phyloP scores from a whole-genome alignment of 2,797 vertebrate genomes.

The Malurus splendens region DNA sequence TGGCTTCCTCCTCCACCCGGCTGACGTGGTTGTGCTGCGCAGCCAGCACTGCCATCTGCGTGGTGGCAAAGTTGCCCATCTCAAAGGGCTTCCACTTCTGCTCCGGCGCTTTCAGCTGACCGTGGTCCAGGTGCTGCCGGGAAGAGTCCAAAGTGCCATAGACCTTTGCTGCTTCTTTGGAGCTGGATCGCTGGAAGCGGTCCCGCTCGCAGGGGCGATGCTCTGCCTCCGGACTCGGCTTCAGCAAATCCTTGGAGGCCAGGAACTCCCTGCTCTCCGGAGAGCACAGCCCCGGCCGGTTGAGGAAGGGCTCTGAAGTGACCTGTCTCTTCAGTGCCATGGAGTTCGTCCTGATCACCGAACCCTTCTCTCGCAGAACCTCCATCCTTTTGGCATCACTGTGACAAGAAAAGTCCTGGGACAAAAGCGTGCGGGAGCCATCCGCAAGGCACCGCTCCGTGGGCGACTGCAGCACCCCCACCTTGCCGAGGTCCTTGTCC shows the following conservation, averaged over 20 bases:
- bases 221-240: constrained; percentile 73
- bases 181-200: constrained; percentile 57
- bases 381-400: constrained; percentile 73
- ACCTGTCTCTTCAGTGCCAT: constrained; percentile 77
- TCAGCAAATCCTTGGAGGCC: constrained; percentile 79
- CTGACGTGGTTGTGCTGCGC: constrained; percentile 86
- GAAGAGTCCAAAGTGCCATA: constrained; percentile 72
- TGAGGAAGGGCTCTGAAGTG: constrained; percentile 65
- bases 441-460: constrained; percentile 73
- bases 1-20: constrained; percentile 81
- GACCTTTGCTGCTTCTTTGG: constrained; percentile 69
- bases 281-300: constrained; percentile 75
- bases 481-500: constrained; percentile 63
- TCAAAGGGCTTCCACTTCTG: constrained; percentile 91
- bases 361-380: constrained; percentile 83
- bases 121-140: constrained; percentile 63
- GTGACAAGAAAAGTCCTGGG: constrained; percentile 76
- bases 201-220: constrained; percentile 72
- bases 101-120: constrained; percentile 70
- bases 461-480: constrained; percentile 62
- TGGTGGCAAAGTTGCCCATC: constrained; percentile 87
- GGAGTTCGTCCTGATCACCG: constrained; percentile 86
- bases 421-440: constrained; percentile 66
- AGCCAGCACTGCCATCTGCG: constrained; percentile 89
- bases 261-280: constrained; percentile 79